Evolutionary conservation across 2,888 invertebrate genomes (phyloP).

Genomic region (Apodemia mormo): DNA sequence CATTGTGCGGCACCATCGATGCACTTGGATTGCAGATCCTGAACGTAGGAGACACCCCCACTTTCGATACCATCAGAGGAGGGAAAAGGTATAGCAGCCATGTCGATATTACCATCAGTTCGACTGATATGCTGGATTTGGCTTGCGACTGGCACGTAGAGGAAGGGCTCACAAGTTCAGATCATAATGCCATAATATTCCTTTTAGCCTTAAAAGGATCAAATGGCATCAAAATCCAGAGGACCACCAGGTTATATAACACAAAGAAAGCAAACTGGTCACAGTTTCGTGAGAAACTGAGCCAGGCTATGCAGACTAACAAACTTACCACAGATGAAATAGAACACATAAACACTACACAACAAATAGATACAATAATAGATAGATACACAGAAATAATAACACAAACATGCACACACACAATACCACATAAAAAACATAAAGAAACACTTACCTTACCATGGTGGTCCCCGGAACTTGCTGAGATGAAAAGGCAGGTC

Average conservation of each 20-base stretch:
- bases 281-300: constrained; percentile 22
- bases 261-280: constrained; percentile 26
- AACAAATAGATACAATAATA: constrained; percentile 13
- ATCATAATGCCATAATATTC: background rate
- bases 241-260: constrained; percentile 24
- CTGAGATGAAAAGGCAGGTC: constrained; percentile 13
- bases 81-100: background rate
- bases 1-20: background rate
- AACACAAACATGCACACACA: background rate
- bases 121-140: background rate
- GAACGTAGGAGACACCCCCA: background rate
- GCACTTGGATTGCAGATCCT: background rate
- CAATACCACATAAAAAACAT: background rate
- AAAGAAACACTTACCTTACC: constrained; percentile 13
- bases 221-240: background rate
- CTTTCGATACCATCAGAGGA: background rate
- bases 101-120: background rate
- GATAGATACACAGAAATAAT: constrained; percentile 5
- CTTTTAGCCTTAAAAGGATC: background rate
- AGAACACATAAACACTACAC: constrained; percentile 13
- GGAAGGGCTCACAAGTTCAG: background rate
- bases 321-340: constrained; percentile 11
- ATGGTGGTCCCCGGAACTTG: constrained; percentile 24
- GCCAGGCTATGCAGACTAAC: background rate
- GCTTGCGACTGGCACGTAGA: background rate